These are phyloP conservation scores for Holcopasites calliopsidis DNA, from an alignment of 1,140 invertebrate species.

Conservation along the genomic window DNA sequence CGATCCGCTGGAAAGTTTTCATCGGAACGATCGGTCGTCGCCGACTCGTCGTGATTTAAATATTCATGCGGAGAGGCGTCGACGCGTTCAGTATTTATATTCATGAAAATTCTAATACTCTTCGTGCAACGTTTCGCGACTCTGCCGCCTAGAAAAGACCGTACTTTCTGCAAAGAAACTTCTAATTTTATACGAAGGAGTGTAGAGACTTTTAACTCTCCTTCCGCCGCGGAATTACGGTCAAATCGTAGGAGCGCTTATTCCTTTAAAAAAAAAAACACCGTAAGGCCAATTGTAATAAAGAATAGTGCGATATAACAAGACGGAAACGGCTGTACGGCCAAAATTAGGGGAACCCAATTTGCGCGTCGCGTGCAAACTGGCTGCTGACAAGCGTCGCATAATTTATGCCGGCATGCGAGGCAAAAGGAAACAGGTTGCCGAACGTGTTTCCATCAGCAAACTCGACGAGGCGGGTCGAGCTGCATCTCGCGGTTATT, in stretches of 20 bases:
- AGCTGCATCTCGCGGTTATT: neutral
- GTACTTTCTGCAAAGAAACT: too few species aligned
- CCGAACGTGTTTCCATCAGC: slow-evolving; percentile 1
- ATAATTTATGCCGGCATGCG: neutral
- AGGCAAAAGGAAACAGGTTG: slow-evolving; percentile 16
- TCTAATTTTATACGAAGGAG: too few species aligned
- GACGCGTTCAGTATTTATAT: slow-evolving; percentile 45
- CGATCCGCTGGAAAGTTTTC: neutral
- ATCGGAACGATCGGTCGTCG: neutral
- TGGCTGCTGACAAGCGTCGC: neutral
- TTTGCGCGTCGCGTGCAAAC: neutral
- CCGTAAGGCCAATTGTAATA: too few species aligned
- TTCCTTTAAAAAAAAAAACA: too few species aligned
- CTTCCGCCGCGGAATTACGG: too few species aligned
- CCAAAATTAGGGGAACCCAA: slow-evolving; percentile 13
- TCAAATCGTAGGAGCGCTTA: too few species aligned
- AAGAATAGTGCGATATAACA: too few species aligned
- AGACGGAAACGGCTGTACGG: too few species aligned
- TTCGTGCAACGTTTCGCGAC: slow-evolving; percentile 36
- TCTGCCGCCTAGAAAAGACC: too few species aligned
- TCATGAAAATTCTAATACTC: slow-evolving; percentile 59
- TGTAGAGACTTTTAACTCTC: too few species aligned
- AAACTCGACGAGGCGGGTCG: too few species aligned
- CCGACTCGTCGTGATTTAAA: slow-evolving; percentile 27
- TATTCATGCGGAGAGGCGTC: slow-evolving; percentile 47